These are phyloP conservation scores for Euzophera pinguis DNA, from an alignment of 2,888 invertebrate genomes.

Conservation along the genomic window DNA sequence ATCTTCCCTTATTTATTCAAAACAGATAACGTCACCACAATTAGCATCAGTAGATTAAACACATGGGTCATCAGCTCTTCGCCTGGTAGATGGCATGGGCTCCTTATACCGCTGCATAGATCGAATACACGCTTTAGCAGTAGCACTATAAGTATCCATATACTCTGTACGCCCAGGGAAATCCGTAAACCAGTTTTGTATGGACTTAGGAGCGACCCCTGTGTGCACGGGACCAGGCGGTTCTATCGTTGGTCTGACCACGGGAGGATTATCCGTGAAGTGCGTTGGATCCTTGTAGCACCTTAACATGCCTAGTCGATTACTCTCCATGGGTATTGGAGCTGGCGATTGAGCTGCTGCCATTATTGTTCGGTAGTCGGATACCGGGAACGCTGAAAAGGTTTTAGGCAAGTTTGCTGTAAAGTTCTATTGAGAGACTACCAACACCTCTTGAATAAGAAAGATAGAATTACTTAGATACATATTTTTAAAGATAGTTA, in stretches of 20 bases:
- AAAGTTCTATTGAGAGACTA: background rate
- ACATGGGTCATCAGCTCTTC: slow-evolving; percentile 79
- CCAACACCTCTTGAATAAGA: too few species aligned
- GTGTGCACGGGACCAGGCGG: slow-evolving; percentile 63
- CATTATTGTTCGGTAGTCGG: slow-evolving; percentile 77
- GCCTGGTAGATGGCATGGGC: slow-evolving; percentile 81
- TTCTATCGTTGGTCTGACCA: slow-evolving; percentile 76
- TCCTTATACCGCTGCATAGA: slow-evolving; percentile 82
- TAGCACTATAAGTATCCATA: slow-evolving; percentile 79
- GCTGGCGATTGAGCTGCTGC: slow-evolving; percentile 81
- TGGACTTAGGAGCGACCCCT: slow-evolving; percentile 65
- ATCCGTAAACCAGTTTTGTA: slow-evolving; percentile 76
- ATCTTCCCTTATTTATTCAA: slow-evolving; percentile 48
- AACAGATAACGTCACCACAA: slow-evolving; percentile 1
- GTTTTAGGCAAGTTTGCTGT: background rate
- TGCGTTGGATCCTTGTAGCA: slow-evolving; percentile 82
- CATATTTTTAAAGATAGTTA: too few species aligned
- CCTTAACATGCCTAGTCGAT: slow-evolving; percentile 74
- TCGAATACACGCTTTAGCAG: slow-evolving; percentile 80
- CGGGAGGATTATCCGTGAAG: slow-evolving; percentile 74
- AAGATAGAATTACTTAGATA: too few species aligned
- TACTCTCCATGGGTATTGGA: slow-evolving; percentile 78
- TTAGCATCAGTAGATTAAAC: slow-evolving; percentile 34
- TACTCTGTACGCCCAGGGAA: slow-evolving; percentile 82
- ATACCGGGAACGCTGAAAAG: slow-evolving; percentile 66